Base-by-base conservation (phyloP, 37 sponge, comb jelly and placozoan species). In the Ianthella basta region DNA sequence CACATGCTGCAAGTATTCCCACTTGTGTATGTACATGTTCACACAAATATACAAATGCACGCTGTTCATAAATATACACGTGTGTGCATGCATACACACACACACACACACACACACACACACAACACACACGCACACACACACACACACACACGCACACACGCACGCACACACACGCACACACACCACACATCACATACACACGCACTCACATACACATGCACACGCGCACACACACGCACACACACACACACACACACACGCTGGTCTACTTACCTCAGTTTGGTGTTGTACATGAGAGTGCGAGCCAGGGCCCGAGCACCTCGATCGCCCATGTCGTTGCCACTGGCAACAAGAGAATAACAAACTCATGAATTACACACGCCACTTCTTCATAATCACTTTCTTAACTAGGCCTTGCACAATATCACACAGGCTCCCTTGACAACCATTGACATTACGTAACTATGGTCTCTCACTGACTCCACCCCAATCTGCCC, bases 261-360 rank as follows among this genome's bases (percentile, higher is more conserved):
- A 69, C 54, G 38, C 23, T 38, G 37, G 25, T 36, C 41, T 75
- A 4, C 54, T 10, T 8, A 75, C 63, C 87, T 80, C 36, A 86
- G 67, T 67, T 30, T 86, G 27, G 55, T 37, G 29, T 64, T 79
- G 81, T 50, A 59, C 81, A 80, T 50, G 80, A 81, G 72, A 86
- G 89, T 37, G 84, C 69, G 16, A 25, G 86, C 88, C 54, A 94
- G 84, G 4, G 56, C 55, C 18, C 91, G 56, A 1, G 83, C 86
- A 1, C 94, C 94, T 44, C 38, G 72, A 55, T 68, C 83, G 40
- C 86, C 81, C 94, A 94, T 94, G 32, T 80, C 83, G 56, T 94
- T 94, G 15, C 94, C 94, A 88, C 94, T 94, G 80, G 0, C 72
- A 12, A 25, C 27, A 8, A 20, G 65, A 78, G 16, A n/a, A 78